phyloP scores from a whole-genome alignment of 2,888 invertebrate species.

The Phragmatobia fuliginosa region DNA sequence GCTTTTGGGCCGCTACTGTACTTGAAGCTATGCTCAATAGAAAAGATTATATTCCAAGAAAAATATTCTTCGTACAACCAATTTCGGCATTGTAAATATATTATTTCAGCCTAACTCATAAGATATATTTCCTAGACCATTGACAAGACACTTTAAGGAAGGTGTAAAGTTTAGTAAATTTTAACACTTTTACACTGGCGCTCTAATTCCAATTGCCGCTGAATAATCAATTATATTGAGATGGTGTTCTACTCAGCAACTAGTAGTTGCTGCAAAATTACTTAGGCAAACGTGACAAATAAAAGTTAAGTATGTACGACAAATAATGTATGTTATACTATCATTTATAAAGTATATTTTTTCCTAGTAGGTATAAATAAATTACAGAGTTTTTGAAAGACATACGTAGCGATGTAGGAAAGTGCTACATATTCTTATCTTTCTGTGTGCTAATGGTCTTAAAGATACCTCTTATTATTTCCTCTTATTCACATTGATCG shows the following conservation, averaged over 20 bases:
- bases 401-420: not conserved
- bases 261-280: not conserved
- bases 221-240: not conserved
- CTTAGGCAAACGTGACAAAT: not conserved
- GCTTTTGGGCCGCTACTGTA: slow-evolving; percentile 31
- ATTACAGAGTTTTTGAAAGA: slow-evolving; percentile 1
- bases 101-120: not conserved
- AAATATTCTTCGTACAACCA: too few relatives aligned
- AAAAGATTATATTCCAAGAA: not conserved
- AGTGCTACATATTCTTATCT: slow-evolving; percentile 35
- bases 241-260: not conserved
- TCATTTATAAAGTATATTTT: not conserved
- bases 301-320: not conserved
- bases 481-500: slow-evolving; percentile 76
- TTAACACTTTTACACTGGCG: not conserved
- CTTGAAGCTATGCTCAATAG: slow-evolving; percentile 37
- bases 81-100: not conserved
- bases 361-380: not conserved
- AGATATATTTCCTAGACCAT: not conserved
- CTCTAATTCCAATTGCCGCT: not conserved
- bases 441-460: slow-evolving; percentile 47
- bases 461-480: slow-evolving; percentile 61
- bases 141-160: not conserved
- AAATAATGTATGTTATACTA: not conserved
- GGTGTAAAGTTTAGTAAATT: too few relatives aligned